A percentile compares a stretch with the other conserved stretches of the same genome.
phyloP scores from a whole-genome alignment of 2,888 invertebrate genomes.

The Exephanes ischioxanthus region DNA sequence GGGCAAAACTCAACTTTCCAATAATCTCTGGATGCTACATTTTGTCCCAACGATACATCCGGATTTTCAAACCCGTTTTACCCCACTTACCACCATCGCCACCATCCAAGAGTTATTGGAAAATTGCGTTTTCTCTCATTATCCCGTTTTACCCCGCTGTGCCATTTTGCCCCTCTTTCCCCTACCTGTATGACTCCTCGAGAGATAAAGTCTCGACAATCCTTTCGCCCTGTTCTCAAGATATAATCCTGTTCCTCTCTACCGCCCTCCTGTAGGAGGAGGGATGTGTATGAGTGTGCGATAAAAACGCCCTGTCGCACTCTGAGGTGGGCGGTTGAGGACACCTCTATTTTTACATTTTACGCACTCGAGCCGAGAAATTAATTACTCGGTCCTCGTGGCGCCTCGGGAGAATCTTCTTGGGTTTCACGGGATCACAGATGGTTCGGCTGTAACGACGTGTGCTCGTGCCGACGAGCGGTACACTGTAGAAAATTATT shows the following conservation, averaged over 20 bases:
- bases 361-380: conserved; percentile 18
- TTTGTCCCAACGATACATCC: too few relatives aligned
- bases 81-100: too few relatives aligned
- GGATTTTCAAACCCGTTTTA: too few relatives aligned
- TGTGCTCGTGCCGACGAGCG: background rate
- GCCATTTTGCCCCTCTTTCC: too few relatives aligned
- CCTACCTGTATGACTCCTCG: conserved; percentile 33
- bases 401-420: conserved; percentile 1
- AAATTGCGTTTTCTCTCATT: too few relatives aligned
- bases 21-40: too few relatives aligned
- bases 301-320: conserved; percentile 25
- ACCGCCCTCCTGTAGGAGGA: background rate
- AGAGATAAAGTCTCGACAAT: conserved; percentile 47
- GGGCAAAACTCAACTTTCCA: too few relatives aligned
- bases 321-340: conserved; percentile 24
- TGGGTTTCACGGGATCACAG: conserved; percentile 29
- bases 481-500: too few relatives aligned
- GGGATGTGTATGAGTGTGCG: background rate
- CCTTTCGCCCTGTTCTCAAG: conserved; percentile 37
- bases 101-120: too few relatives aligned
- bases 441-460: conserved; percentile 2
- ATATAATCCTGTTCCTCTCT: background rate
- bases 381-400: conserved; percentile 18
- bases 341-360: conserved; percentile 41
- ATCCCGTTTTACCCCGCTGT: too few relatives aligned